phyloP scores from a whole-genome alignment of 1,140 invertebrate genomes.

The Prorops nasuta region DNA sequence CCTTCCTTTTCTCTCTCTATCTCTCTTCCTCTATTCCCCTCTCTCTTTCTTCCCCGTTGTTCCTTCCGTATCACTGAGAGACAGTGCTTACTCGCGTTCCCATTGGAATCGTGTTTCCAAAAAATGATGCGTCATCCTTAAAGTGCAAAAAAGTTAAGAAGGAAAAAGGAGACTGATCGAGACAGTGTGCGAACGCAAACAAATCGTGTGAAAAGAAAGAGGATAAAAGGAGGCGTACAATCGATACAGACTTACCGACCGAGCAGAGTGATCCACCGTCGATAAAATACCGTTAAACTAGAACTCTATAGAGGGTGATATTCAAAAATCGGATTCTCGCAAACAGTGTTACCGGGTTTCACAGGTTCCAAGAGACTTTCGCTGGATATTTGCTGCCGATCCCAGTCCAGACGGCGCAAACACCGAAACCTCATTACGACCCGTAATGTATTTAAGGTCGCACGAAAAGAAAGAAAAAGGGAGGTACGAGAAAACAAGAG shows the following conservation, averaged over 20 bases:
- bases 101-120: not conserved
- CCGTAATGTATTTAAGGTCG: constrained; percentile 56
- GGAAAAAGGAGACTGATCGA: not conserved
- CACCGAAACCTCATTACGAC: too few species aligned
- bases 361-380: too few species aligned
- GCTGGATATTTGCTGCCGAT: too few species aligned
- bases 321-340: too few species aligned
- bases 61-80: too few species aligned
- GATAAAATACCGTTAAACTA: not conserved
- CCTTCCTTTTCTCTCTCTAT: not conserved
- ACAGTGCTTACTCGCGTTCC: too few species aligned
- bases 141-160: not conserved
- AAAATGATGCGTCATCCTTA: not conserved
- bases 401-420: too few species aligned
- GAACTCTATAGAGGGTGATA: too few species aligned
- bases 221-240: not conserved
- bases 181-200: too few species aligned
- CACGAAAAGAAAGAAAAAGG: constrained; percentile 36
- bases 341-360: too few species aligned
- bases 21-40: not conserved
- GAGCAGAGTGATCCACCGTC: not conserved
- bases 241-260: not conserved
- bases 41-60: not conserved
- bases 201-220: not conserved
- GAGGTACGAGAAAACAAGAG: constrained; percentile 43